phyloP scores from a whole-genome alignment of 1,140 invertebrate genomes.

The Ptiloglossa arizonensis region DNA sequence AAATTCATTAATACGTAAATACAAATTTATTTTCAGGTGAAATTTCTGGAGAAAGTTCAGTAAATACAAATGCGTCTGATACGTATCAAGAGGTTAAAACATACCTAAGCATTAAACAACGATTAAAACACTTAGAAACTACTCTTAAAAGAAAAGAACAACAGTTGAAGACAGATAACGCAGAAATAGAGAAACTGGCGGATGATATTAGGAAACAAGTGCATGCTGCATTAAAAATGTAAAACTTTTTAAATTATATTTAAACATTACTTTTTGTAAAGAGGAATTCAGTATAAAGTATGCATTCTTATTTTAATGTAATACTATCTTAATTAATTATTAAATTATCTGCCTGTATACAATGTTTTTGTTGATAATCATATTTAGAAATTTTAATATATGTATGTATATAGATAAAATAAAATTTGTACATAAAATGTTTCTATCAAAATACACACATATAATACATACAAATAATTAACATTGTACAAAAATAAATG shows the following conservation, averaged over 20 bases:
- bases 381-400: not conserved
- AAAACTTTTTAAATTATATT: constrained; percentile 11
- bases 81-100: constrained; percentile 71
- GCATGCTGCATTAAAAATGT: constrained; percentile 70
- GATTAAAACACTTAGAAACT: constrained; percentile 67
- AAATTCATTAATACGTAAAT: not conserved
- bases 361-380: constrained; percentile 1
- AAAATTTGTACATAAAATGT: constrained; percentile 11
- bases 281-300: not conserved
- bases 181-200: constrained; percentile 72
- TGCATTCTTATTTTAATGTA: constrained; percentile 6
- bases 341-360: constrained; percentile 9
- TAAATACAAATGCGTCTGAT: constrained; percentile 61
- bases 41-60: constrained; percentile 44
- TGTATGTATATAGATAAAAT: not conserved
- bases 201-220: constrained; percentile 76
- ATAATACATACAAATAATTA: not conserved
- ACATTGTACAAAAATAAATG: constrained; percentile 50
- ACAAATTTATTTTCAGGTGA: constrained; percentile 45
- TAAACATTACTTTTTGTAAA: constrained; percentile 7
- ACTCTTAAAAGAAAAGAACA: constrained; percentile 61
- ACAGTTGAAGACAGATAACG: constrained; percentile 59
- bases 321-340: not conserved
- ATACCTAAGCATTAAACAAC: constrained; percentile 71
- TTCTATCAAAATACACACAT: not conserved